These are phyloP conservation scores for Drosophila limbata DNA, from an alignment of 2,888 invertebrate species.

Conservation along the genomic window DNA sequence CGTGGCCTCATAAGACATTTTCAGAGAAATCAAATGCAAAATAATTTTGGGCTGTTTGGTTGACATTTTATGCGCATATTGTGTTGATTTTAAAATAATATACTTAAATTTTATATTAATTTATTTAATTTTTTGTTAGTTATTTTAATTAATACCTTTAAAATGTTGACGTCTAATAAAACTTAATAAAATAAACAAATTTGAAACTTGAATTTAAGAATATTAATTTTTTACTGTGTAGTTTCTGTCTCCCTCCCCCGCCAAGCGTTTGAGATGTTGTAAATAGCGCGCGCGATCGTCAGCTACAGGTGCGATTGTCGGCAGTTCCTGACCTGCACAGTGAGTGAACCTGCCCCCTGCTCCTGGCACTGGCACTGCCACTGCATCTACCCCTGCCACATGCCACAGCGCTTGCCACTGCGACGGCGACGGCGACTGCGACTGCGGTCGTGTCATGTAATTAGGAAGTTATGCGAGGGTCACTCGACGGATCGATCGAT, in stretches of 20 bases:
- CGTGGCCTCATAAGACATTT: no score
- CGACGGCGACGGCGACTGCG: conserved; percentile 46
- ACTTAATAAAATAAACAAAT: no score
- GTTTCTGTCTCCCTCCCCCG: conserved; percentile 13
- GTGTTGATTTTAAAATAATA: no score
- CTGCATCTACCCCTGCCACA: neutral
- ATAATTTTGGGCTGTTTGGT: no score
- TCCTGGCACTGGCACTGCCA: conserved; percentile 5
- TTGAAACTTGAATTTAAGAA: neutral
- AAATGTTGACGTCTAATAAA: no score
- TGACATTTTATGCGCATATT: no score
- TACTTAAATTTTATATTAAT: no score
- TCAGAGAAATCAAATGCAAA: no score
- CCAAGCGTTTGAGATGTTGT: conserved; percentile 17
- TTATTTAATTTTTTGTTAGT: no score
- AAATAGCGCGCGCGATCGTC: conserved; percentile 49
- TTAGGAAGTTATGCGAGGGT: conserved; percentile 70
- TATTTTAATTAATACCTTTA: no score
- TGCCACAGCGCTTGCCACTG: conserved; percentile 9
- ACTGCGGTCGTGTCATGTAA: conserved; percentile 78
- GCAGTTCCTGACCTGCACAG: conserved; percentile 44
- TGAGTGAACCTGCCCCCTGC: conserved; percentile 1
- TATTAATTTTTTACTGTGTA: neutral
- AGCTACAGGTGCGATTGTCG: conserved; percentile 61
- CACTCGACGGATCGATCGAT: conserved; percentile 45